Conservation (phyloP, 2,797 vertebrate species). For the Champsocephalus esox region DNA sequence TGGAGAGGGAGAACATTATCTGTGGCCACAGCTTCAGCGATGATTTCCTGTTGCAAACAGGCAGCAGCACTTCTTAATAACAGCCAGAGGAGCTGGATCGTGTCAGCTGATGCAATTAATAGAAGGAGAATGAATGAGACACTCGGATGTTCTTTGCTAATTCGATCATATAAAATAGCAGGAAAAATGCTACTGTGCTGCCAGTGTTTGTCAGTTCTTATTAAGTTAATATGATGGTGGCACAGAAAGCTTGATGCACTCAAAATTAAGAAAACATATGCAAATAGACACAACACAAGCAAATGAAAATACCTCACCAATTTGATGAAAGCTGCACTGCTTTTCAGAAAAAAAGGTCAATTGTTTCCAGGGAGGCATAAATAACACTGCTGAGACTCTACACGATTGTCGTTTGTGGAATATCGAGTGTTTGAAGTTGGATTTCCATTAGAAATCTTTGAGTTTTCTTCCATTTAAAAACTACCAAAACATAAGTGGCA, state of each 20-base stretch:
- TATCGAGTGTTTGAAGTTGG: too few relatives aligned
- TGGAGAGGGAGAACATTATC: conserved; percentile 60
- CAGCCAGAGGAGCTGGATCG: conserved; percentile 53
- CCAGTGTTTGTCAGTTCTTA: conserved; percentile 17
- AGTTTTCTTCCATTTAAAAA: too few relatives aligned
- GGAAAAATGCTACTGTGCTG: conserved; percentile 6
- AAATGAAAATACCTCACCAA: background rate
- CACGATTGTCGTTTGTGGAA: too few relatives aligned
- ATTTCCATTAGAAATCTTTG: too few relatives aligned
- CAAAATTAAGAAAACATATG: background rate
- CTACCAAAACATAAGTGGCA: too few relatives aligned
- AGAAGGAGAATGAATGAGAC: conserved; percentile 53
- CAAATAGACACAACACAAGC: background rate
- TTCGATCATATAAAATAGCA: conserved; percentile 28
- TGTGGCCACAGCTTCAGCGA: conserved; percentile 54
- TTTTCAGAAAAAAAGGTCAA: background rate
- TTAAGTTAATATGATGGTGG: background rate
- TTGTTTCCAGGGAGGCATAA: background rate
- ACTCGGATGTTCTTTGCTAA: conserved; percentile 43
- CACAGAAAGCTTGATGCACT: background rate
- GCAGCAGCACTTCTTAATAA: conserved; percentile 61
- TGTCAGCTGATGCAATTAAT: conserved; percentile 52
- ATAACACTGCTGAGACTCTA: background rate
- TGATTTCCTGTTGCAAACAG: conserved; percentile 67
- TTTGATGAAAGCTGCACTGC: background rate